Evolutionary conservation across 1,140 invertebrate genomes (phyloP).

Genomic region (Aricia agestis): DNA sequence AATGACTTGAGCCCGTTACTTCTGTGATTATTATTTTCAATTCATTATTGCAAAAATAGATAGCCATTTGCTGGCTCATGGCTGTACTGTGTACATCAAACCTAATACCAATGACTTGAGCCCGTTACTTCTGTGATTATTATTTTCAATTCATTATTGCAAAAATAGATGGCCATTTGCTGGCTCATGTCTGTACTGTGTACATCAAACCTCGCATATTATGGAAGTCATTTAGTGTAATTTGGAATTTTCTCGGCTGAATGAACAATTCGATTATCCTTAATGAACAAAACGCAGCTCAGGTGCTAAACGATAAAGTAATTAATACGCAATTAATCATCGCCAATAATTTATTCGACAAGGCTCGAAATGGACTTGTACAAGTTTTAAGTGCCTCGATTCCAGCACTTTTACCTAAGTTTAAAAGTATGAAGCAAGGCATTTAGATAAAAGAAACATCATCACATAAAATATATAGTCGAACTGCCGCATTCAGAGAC

Average conservation of each 20-base stretch:
- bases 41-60: too few species aligned
- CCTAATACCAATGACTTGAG: too few species aligned
- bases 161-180: neutral
- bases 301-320: constrained; percentile 62
- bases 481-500: too few species aligned
- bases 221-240: constrained; percentile 7
- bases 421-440: neutral
- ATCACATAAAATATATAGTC: too few species aligned
- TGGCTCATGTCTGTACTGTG: too few species aligned
- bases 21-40: too few species aligned
- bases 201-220: neutral
- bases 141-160: neutral
- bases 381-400: neutral
- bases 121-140: neutral
- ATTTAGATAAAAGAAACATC: too few species aligned
- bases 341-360: constrained; percentile 55
- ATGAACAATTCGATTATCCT: constrained; percentile 21
- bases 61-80: too few species aligned
- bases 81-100: too few species aligned
- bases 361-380: constrained; percentile 15
- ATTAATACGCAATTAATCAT: constrained; percentile 68
- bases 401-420: neutral
- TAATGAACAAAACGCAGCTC: constrained; percentile 42
- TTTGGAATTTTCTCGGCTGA: constrained; percentile 20
- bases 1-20: too few species aligned